Conservation (phyloP, 2,113 vertebrate species). For the Brienomyrus brachyistius region DNA sequence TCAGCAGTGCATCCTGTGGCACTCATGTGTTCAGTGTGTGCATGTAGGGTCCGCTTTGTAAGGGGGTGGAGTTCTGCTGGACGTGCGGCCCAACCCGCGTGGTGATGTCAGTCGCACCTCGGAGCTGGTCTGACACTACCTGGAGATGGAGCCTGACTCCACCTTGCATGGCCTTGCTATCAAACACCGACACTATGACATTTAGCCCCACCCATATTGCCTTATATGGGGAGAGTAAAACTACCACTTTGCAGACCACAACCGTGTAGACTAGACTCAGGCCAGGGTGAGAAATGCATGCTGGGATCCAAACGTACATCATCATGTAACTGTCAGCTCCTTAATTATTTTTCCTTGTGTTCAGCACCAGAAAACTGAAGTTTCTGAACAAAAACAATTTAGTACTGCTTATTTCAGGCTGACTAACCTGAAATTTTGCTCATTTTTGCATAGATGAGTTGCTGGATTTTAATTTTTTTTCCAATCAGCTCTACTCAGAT, state of each 20-base stretch:
- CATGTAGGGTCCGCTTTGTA: background rate
- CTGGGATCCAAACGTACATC: background rate
- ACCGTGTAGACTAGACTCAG: background rate
- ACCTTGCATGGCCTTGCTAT: background rate
- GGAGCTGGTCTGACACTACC: background rate
- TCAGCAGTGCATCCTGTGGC: conserved; percentile 14
- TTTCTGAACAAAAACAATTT: background rate
- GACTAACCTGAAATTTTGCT: background rate
- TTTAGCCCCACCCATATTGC: background rate
- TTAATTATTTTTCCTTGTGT: background rate
- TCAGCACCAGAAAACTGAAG: background rate
- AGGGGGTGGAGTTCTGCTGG: background rate
- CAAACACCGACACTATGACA: background rate
- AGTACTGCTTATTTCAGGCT: background rate
- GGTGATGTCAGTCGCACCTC: background rate
- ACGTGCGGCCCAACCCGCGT: background rate
- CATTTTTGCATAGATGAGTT: background rate
- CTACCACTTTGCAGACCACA: background rate
- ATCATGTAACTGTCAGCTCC: background rate
- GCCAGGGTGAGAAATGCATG: background rate
- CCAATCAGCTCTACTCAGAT: background rate
- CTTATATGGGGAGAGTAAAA: background rate
- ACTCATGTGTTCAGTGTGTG: background rate
- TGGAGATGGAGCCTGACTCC: background rate
- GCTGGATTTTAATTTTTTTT: background rate